Evolutionary conservation across 2,888 invertebrate species (phyloP).

Genomic region (Drosophila austrosaltans): DNA sequence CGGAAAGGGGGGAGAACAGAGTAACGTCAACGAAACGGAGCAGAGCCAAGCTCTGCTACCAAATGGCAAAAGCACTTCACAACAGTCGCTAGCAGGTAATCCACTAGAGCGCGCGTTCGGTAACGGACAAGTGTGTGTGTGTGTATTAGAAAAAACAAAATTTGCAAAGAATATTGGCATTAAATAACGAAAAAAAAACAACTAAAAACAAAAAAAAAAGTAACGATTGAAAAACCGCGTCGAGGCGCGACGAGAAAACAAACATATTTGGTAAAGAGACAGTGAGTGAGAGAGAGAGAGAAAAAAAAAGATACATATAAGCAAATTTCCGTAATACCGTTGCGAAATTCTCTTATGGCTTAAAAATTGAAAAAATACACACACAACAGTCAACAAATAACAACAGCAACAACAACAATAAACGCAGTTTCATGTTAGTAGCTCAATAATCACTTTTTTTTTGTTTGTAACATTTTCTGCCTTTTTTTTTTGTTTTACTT

Average conservation of each 20-base stretch:
- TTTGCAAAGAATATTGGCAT: slow-evolving; percentile 49
- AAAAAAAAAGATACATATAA: slow-evolving; percentile 3
- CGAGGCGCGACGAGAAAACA: slow-evolving; percentile 21
- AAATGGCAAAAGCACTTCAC: slow-evolving; percentile 51
- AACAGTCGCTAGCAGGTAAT: slow-evolving; percentile 80
- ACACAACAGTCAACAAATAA: background rate
- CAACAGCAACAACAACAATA: slow-evolving; percentile 5
- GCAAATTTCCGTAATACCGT: slow-evolving; percentile 30
- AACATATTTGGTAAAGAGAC: slow-evolving; percentile 10
- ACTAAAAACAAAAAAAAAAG: slow-evolving; percentile 18
- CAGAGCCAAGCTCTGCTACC: slow-evolving; percentile 31
- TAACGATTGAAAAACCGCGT: slow-evolving; percentile 15
- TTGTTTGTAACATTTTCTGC: background rate
- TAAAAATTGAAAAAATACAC: slow-evolving; percentile 9
- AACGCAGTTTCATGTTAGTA: slow-evolving; percentile 35
- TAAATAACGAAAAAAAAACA: slow-evolving; percentile 16
- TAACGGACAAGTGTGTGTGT: slow-evolving; percentile 67
- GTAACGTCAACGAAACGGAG: slow-evolving; percentile 20
- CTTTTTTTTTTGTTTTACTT: background rate
- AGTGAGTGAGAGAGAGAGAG: slow-evolving; percentile 15
- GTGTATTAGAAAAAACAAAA: slow-evolving; percentile 35
- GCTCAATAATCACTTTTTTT: slow-evolving; percentile 16
- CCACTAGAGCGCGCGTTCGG: slow-evolving; percentile 76
- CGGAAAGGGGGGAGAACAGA: slow-evolving; percentile 12
- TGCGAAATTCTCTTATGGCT: slow-evolving; percentile 40